Percentiles rank a stretch among this genome's conserved stretches.
phyloP scores from a whole-genome alignment of 1,140 invertebrate genomes.

The Aphidius ervi region DNA sequence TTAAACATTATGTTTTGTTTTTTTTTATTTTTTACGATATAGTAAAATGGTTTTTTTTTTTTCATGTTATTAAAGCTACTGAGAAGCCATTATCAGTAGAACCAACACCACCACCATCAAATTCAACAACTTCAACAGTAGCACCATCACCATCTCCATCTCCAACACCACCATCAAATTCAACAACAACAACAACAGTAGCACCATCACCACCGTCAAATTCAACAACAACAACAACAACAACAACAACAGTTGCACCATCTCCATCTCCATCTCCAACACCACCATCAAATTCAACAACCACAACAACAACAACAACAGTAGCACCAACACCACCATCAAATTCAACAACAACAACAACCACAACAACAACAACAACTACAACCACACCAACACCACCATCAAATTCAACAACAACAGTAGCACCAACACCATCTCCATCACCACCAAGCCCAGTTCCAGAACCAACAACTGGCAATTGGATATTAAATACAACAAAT shows the following conservation, averaged over 20 bases:
- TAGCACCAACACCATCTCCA: slow-evolving; percentile 39
- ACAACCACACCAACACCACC: slow-evolving; percentile 23
- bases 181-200: slow-evolving; percentile 18
- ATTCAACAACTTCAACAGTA: slow-evolving; percentile 22
- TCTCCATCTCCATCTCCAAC: slow-evolving; percentile 28
- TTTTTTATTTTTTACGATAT: no score
- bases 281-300: slow-evolving; percentile 26
- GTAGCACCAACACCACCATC: slow-evolving; percentile 21
- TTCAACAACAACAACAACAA: slow-evolving; percentile 20
- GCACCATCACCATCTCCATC: not conserved
- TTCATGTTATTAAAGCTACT: not conserved
- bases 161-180: not conserved
- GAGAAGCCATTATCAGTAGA: not conserved
- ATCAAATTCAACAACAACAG: slow-evolving; percentile 32
- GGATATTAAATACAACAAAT: slow-evolving; percentile 49
- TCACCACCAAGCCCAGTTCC: slow-evolving; percentile 39
- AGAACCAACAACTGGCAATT: slow-evolving; percentile 52
- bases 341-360: slow-evolving; percentile 28
- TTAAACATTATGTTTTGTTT: no score
- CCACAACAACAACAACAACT: slow-evolving; percentile 20
- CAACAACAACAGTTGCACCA: not conserved
- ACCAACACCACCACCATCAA: not conserved
- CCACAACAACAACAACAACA: slow-evolving; percentile 31
- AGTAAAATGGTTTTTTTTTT: no score
- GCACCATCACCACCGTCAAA: slow-evolving; percentile 27